Evolutionary conservation across 2,113 vertebrate species (phyloP), one percentile per base, ranked within the genome.

Genomic region (Myotis yumanensis): DNA sequence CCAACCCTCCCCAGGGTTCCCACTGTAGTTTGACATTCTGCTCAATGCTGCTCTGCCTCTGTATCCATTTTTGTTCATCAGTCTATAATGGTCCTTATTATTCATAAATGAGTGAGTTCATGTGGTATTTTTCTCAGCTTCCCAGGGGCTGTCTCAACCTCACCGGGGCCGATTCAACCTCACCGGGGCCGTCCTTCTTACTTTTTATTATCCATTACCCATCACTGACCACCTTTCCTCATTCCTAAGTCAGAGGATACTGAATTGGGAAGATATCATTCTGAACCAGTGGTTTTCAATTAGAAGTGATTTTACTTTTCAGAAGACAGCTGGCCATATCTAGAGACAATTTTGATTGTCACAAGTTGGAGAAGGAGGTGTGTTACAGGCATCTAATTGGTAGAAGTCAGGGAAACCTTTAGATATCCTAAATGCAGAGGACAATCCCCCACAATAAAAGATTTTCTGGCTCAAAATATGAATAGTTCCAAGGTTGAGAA

Each of bases 401-500:
- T 46, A 62, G 25, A 92, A 6, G 59, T 35, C 69, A 76, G 18
- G 37, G 23, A 84, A 23, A 85, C 35, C 52, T 28, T 68, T 12
- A 88, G 77, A 80, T 10, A 84, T 23, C 22, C 3, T 3, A 72
- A 88, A 86, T 62, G 79, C 40, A 85, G 37, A 82, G 11, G 43
- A 48, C 17, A 48, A 23, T 66, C 7, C 15, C 5, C 35, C 16
- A 86, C 57, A 95, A 23, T 80, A 76, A 80, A 86, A 35, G 11
- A 86, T 76, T 91, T 30, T 92, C 51, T 64, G 57, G 51, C 18
- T 76, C 51, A 90, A 87, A 93, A 83, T 37, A 69, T 28, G 32
- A 91, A n/a, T 57, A 88, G 35, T 82, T 71, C n/a, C 59, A 51
- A 88, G n/a, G 52, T 2, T 82, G 69, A 92, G 68, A 95, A 79